Evolutionary conservation across 2,113 vertebrate species (phyloP), one percentile per base, ranked within the genome.

Genomic region (Chaetorhynchus papuensis): DNA sequence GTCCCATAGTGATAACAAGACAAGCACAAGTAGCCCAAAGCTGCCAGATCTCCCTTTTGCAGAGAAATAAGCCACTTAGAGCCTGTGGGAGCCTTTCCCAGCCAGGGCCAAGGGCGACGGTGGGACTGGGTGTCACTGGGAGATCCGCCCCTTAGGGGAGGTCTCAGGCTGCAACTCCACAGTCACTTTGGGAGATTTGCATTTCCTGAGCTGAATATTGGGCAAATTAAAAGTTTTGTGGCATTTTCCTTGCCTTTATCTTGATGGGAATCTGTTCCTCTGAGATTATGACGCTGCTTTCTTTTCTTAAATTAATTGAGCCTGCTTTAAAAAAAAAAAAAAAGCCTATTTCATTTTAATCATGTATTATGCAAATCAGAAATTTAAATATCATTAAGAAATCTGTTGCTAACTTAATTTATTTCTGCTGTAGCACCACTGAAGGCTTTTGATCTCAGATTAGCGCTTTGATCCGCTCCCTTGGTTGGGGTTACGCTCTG

Each of bases 371-470:
- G 97, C 94, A 97, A 97, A 97, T 97, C 35, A 90, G 79, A 87
- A 95, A 92, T 94, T 87, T 95, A 95, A 96, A 96, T 97, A 95
- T 93, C 93, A 90, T 83, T 84, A 94, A 82, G 93, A 49, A 96
- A 96, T 96, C 90, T 93, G 94, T 90, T 93, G 96, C 92, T 94
- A 86, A 68, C 72, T 87, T 91, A 94, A 97, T 95, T 96, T 90
- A 26, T 93, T 87, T 85, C 93, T 85, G 87, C 94, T 95, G 94
- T 70, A 84, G 87, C 83, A 11, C 44, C 80, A 86, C 47, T 57
- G 87, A 86, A 70, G 87, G 92, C 52, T 93, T 97, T 97, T 97
- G 95, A 97, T 97, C 95, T 94, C 45, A 83, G 80, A 92, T 96
- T 89, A 94, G 88, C 2, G 64, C 96, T 97, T 95, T 97, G 97